Evolutionary conservation across 2,113 vertebrate species (phyloP), one percentile per base, ranked within the genome.

Genomic region (Megalops atlanticus): DNA sequence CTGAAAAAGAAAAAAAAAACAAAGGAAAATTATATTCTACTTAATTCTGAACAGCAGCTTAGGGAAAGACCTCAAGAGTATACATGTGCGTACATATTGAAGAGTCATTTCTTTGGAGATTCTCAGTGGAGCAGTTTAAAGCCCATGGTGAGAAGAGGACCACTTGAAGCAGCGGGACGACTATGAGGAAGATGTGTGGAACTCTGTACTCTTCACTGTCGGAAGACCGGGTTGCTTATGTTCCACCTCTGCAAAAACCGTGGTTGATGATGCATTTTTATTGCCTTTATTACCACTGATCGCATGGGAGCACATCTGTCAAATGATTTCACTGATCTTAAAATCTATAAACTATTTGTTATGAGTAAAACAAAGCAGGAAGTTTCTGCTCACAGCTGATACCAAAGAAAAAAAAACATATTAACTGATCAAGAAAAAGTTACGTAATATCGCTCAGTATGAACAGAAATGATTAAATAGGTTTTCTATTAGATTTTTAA

Each of bases 341-440:
- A 73, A 73, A 80, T 64, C 58, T 64, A 64, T n/a, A 27, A 64
- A n/a, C n/a, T 24, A 64, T 64, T 64, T 64, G 58, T 24, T 64
- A 27, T n/a, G 27, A 64, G n/a, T 80, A 31, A 54, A 73, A 52
- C 40, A 80, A n/a, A 47, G 78, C n/a, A 80, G 64, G 84, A 77
- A 33, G 33, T 0, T 35, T 15, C 69, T 49, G 35, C 58, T 82
- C 33, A 73, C 33, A 86, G 82, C 83, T 78, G 38, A 88, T 76
- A 90, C 87, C 85, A 90, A 91, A 49, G 89, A 89, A 79, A 38
- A 78, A 39, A 31, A 82, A 41, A 24, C 16, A 75, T 41, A 52
- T 36, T 84, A 45, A 36, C 79, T 80, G 54, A 76, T 80, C 71
- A 64, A n/a, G 81, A 74, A 81, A 27, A 40, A 41, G 78, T 82